A percentile compares a stretch with the other conserved stretches of the same genome.
These are phyloP conservation scores for Tetragnatha montana DNA, from an alignment of 2,888 invertebrate genomes.

Conservation along the genomic window DNA sequence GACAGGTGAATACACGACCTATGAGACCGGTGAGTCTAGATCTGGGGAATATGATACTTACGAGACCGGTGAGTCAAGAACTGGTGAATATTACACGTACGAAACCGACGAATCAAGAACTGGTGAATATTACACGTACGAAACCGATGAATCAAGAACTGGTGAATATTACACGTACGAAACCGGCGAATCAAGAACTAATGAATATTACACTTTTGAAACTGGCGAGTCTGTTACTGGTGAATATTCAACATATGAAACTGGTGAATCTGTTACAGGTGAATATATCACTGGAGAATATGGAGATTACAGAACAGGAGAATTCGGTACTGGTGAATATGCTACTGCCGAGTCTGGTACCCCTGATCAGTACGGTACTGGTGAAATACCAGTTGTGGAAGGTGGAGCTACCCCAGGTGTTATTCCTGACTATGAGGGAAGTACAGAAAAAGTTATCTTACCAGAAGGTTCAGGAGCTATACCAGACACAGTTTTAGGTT, in stretches of 20 bases:
- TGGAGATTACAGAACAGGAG: constrained; percentile 4
- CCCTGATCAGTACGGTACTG: constrained; percentile 18
- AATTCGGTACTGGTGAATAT: constrained; percentile 29
- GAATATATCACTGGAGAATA: constrained; percentile 13
- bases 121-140: constrained; percentile 9
- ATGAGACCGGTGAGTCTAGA: neutral
- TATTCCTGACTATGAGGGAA: neutral
- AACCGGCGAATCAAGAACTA: neutral
- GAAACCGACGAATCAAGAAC: neutral
- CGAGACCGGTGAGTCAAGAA: neutral
- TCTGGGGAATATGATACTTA: neutral
- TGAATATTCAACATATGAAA: neutral
- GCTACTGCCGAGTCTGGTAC: constrained; percentile 3
- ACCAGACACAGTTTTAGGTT: constrained; percentile 1
- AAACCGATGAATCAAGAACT: neutral
- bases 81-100: neutral
- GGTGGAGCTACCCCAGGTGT: neutral
- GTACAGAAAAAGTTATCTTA: constrained; percentile 6
- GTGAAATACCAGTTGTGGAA: constrained; percentile 14
- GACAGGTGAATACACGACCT: neutral
- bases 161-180: neutral
- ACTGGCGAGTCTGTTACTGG: neutral
- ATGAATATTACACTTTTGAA: neutral
- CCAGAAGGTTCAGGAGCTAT: constrained; percentile 5
- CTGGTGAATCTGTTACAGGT: neutral